These are phyloP conservation scores for Leucozona laternaria DNA, from an alignment of 2,888 invertebrate species.

Conservation along the genomic window DNA sequence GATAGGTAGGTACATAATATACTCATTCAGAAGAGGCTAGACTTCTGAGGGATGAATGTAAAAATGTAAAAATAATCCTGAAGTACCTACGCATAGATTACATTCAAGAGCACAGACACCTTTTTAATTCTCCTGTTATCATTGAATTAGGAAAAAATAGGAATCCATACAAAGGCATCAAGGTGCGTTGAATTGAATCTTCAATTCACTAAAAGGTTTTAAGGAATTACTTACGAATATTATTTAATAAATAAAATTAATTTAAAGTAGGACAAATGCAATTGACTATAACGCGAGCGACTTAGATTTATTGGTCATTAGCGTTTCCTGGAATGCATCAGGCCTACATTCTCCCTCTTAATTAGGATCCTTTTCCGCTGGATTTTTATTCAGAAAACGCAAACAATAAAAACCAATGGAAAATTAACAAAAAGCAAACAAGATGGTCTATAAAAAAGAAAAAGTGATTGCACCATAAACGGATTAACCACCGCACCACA, in stretches of 20 bases:
- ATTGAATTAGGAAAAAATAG: constrained; percentile 24
- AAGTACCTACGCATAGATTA: constrained; percentile 19
- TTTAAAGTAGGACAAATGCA: too few species aligned
- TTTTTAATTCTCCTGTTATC: constrained; percentile 51
- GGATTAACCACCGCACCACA: constrained; percentile 52
- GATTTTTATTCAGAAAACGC: constrained; percentile 16
- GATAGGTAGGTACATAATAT: neutral
- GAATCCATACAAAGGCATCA: constrained; percentile 51
- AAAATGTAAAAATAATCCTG: constrained; percentile 47
- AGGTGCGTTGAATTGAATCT: constrained; percentile 37
- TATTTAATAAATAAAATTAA: neutral
- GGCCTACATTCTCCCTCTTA: constrained; percentile 10
- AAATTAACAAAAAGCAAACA: constrained; percentile 33
- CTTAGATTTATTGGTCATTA: constrained; percentile 44
- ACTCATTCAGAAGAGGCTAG: constrained; percentile 4
- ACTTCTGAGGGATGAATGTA: constrained; percentile 61
- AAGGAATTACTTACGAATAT: neutral
- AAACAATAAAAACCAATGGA: constrained; percentile 31
- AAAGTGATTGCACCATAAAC: constrained; percentile 52
- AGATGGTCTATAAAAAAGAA: constrained; percentile 19
- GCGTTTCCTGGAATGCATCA: constrained; percentile 35
- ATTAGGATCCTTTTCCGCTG: constrained; percentile 27
- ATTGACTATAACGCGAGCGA: constrained; percentile 10
- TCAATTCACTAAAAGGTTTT: constrained; percentile 21
- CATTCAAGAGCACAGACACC: constrained; percentile 19